A percentile compares a stretch with the other conserved stretches of the same genome.
phyloP scores from a whole-genome alignment of 2,797 vertebrate species.

The Sardinella longiceps region DNA sequence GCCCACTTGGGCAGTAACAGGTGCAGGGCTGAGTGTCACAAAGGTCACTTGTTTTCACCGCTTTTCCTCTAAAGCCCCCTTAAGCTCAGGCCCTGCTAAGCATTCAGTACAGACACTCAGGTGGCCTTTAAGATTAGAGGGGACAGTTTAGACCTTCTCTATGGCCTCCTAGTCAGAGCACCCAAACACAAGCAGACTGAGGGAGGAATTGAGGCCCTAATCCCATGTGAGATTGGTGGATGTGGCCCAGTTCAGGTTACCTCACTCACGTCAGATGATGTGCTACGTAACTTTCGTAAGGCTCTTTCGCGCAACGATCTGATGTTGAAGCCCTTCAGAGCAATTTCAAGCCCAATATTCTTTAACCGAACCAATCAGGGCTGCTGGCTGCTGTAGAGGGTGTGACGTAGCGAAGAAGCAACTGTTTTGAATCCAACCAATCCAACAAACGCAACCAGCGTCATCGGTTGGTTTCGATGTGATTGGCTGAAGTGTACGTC shows the following conservation, averaged over 20 bases:
- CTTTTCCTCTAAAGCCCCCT: neutral
- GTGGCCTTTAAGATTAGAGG: neutral
- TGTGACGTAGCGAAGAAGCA: too few species aligned
- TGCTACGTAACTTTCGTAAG: too few species aligned
- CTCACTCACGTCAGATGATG: too few species aligned
- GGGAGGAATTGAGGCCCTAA: neutral
- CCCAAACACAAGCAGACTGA: slow-evolving; percentile 1
- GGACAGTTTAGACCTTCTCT: neutral
- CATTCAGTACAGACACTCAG: neutral
- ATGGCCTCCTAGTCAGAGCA: neutral
- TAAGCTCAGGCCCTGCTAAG: neutral
- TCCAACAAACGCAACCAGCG: too few species aligned
- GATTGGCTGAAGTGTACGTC: too few species aligned
- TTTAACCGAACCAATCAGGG: too few species aligned
- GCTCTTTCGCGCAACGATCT: too few species aligned
- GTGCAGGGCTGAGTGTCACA: neutral
- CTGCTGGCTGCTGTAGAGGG: too few species aligned
- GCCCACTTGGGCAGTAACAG: neutral
- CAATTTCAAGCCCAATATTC: too few species aligned
- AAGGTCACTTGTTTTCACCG: neutral
- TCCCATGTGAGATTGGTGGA: neutral
- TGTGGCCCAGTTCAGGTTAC: neutral
- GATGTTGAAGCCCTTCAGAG: too few species aligned
- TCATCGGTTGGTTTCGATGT: too few species aligned
- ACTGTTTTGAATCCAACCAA: too few species aligned